Evolutionary conservation across 2,113 vertebrate genomes (phyloP).

Genomic region (Rhinogobius similis): DNA sequence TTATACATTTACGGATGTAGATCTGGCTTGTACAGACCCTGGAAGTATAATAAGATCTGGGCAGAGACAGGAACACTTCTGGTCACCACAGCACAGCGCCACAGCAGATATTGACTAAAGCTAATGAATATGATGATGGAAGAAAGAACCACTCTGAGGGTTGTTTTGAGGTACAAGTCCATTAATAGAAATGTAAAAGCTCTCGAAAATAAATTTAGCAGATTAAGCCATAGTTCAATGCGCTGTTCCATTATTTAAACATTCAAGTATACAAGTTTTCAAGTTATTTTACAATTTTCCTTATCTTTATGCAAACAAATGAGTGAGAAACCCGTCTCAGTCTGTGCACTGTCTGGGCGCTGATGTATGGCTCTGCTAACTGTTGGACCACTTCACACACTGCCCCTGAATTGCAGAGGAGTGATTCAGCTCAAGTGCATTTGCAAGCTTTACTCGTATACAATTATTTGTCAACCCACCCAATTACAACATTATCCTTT

Average conservation of each 20-base stretch:
- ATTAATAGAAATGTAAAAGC: too few species aligned
- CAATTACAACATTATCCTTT: not conserved
- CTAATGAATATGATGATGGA: too few species aligned
- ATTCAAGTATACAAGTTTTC: too few species aligned
- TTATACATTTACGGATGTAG: too few species aligned
- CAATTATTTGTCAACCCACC: slow-evolving; percentile 30
- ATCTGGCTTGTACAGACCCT: too few species aligned
- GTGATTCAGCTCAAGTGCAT: slow-evolving; percentile 12
- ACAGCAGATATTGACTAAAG: too few species aligned
- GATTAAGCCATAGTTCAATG: not conserved
- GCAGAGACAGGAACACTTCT: too few species aligned
- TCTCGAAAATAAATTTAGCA: too few species aligned
- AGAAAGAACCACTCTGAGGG: too few species aligned
- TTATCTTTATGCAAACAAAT: slow-evolving; percentile 41
- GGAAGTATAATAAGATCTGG: too few species aligned
- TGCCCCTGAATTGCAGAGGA: slow-evolving; percentile 26
- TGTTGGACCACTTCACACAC: slow-evolving; percentile 24
- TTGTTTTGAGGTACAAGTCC: too few species aligned
- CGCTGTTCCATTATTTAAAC: slow-evolving; percentile 9
- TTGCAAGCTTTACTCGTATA: slow-evolving; percentile 5
- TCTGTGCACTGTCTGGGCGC: slow-evolving; percentile 28
- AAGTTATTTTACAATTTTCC: slow-evolving; percentile 14
- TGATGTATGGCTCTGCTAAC: slow-evolving; percentile 41
- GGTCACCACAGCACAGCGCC: too few species aligned
- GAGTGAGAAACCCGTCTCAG: slow-evolving; percentile 25